Conservation (phyloP, 2,888 invertebrate species). For the Lasioglossum leucozonium region DNA sequence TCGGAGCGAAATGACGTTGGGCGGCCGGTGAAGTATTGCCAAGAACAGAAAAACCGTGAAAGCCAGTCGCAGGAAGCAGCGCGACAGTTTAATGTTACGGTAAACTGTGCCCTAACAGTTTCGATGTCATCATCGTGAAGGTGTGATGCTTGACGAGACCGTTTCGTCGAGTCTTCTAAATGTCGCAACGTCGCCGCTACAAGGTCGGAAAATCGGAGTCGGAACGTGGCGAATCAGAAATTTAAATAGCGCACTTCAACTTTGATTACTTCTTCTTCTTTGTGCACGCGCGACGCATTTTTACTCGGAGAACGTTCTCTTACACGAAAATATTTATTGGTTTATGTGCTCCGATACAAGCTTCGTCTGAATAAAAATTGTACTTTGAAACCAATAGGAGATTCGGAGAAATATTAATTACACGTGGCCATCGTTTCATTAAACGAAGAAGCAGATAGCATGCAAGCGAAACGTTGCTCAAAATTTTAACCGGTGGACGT, state of each 20-base stretch:
- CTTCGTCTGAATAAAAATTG: neutral
- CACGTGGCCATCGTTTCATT: neutral
- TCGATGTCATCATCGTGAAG: conserved; percentile 21
- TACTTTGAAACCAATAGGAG: too few species aligned
- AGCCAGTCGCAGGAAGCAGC: conserved; percentile 46
- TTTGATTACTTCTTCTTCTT: too few species aligned
- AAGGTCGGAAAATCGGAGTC: neutral
- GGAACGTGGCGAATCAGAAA: neutral
- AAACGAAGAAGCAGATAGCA: neutral
- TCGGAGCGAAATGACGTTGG: conserved; percentile 37
- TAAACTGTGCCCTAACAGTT: conserved; percentile 54
- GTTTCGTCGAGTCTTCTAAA: conserved; percentile 4
- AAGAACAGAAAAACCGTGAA: conserved; percentile 50
- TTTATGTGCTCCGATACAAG: neutral
- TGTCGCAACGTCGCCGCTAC: neutral
- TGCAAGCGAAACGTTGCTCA: neutral
- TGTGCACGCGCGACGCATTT: neutral
- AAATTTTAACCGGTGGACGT: conserved; percentile 15
- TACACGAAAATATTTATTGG: neutral
- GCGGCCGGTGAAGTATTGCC: conserved; percentile 44
- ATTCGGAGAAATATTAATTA: neutral
- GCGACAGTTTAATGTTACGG: conserved; percentile 53
- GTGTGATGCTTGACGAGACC: conserved; percentile 18
- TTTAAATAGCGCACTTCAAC: neutral
- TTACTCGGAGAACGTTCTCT: neutral